Conservation (phyloP, 2,797 vertebrate species). For the Neosilurus hyrtlii region DNA sequence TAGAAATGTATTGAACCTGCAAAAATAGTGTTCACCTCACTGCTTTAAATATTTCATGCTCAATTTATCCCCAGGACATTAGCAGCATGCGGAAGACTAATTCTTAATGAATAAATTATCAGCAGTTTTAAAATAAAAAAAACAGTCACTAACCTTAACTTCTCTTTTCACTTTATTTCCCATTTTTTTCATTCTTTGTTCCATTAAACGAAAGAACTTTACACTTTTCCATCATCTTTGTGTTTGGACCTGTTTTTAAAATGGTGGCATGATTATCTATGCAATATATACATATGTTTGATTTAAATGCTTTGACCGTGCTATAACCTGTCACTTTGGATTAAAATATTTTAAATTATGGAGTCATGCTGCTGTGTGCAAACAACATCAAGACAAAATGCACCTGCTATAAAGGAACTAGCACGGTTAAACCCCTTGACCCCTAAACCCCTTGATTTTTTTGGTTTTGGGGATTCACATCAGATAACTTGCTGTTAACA, state of each 20-base stretch:
- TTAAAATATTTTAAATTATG: background rate
- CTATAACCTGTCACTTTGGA: background rate
- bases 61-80: slow-evolving; percentile 1
- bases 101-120: background rate
- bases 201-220: background rate
- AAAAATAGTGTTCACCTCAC: background rate
- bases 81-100: background rate
- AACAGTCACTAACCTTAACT: background rate
- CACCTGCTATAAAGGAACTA: background rate
- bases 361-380: background rate
- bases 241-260: background rate
- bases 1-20: background rate
- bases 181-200: background rate
- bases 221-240: background rate
- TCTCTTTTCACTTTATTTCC: background rate
- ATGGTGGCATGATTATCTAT: background rate
- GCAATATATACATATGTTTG: background rate
- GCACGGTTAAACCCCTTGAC: background rate
- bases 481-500: background rate
- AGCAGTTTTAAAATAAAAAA: background rate
- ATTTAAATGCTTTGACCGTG: background rate
- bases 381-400: background rate
- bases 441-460: too few species aligned
- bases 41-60: background rate
- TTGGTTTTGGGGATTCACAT: background rate